Conservation (phyloP, 2,888 invertebrate genomes). For the Formica aserva region DNA sequence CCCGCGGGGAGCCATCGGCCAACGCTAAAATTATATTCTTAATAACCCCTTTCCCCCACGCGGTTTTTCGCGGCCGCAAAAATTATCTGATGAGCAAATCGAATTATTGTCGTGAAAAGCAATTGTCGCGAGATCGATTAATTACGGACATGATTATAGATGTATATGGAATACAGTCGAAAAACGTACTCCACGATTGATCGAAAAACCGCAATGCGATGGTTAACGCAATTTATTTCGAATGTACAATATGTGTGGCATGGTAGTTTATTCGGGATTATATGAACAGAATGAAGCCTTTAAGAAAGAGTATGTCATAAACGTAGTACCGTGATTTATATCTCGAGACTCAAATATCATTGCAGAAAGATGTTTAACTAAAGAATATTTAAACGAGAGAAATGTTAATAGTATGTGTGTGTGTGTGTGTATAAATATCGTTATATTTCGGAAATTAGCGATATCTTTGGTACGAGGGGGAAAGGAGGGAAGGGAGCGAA, state of each 20-base stretch:
- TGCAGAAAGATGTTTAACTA: neutral
- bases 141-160: constrained; percentile 17
- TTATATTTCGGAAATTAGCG: constrained; percentile 3
- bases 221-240: neutral
- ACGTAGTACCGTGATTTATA: neutral
- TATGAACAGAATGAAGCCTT: neutral
- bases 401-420: neutral
- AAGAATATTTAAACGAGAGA: neutral
- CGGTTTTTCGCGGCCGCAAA: neutral
- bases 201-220: neutral
- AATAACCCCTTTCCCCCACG: neutral
- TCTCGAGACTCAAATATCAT: neutral
- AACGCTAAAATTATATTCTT: constrained; percentile 44
- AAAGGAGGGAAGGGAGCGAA: neutral
- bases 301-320: neutral
- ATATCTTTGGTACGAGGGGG: neutral
- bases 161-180: neutral
- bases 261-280: neutral
- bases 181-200: neutral
- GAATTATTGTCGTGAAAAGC: neutral
- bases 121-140: constrained; percentile 18
- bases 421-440: neutral
- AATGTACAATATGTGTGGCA: neutral
- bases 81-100: neutral
- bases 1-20: neutral